Conservation (phyloP, 2,113 vertebrate genomes). For the Epinephelus moara region DNA sequence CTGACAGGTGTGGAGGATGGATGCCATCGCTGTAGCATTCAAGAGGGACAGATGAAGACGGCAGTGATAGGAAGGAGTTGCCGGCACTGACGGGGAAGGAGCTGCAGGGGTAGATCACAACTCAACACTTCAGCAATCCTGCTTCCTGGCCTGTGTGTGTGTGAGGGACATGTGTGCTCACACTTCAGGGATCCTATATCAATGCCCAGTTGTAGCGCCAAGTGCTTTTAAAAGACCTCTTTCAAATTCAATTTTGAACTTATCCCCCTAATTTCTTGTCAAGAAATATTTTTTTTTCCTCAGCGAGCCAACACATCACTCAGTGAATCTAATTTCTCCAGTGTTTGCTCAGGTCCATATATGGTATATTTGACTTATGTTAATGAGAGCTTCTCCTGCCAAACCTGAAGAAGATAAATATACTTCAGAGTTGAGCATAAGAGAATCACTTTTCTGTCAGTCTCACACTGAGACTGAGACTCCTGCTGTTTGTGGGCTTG, state of each 20-base stretch:
- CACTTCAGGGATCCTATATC: constrained; percentile 26
- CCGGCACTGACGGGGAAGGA: background rate
- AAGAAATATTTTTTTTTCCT: constrained; percentile 13
- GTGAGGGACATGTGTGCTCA: constrained; percentile 23
- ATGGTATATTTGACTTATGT: constrained; percentile 55
- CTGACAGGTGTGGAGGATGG: constrained; percentile 72
- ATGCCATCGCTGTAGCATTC: constrained; percentile 34
- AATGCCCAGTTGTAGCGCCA: constrained; percentile 22
- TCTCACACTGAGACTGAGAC: background rate
- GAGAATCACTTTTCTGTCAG: constrained; percentile 34
- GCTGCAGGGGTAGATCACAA: constrained; percentile 44
- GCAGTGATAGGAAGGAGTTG: constrained; percentile 39
- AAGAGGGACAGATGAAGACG: constrained; percentile 54
- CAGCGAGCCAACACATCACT: constrained; percentile 44
- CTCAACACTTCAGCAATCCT: constrained; percentile 53
- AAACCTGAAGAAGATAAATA: constrained; percentile 62
- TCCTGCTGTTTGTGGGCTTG: constrained; percentile 12
- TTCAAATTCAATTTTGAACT: constrained; percentile 28
- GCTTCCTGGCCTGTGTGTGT: constrained; percentile 26
- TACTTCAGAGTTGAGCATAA: constrained; percentile 39
- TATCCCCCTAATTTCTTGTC: constrained; percentile 11
- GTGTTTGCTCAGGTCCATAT: constrained; percentile 58
- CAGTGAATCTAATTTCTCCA: constrained; percentile 38
- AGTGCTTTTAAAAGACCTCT: constrained; percentile 23
- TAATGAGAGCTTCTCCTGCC: constrained; percentile 59